A percentile compares a stretch with the other conserved stretches of the same genome.
Conservation (phyloP, 92 coral and sea anemone species). For the Epizoanthus stellaris region DNA sequence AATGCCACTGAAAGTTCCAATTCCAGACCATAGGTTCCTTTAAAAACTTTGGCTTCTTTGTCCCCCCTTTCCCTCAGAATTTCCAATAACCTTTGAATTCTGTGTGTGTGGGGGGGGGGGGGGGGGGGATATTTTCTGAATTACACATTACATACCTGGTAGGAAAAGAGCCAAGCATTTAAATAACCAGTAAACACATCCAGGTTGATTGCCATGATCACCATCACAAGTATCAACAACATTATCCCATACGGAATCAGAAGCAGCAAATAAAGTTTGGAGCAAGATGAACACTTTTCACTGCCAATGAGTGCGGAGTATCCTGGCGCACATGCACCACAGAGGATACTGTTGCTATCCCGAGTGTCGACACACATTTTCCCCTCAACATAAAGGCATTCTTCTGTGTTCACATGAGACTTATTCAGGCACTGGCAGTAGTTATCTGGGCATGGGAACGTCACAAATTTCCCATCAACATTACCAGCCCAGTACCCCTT, state of each 20-base stretch:
- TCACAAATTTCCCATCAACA: conserved; percentile 66
- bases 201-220: conserved; percentile 74
- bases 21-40: too few relatives aligned
- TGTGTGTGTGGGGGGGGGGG: too few relatives aligned
- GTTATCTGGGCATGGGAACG: conserved; percentile 80
- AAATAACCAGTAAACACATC: conserved; percentile 89
- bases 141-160: conserved; percentile 62
- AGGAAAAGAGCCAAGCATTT: conserved; percentile 96
- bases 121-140: too few relatives aligned
- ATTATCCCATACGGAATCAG: conserved; percentile 60
- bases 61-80: too few relatives aligned
- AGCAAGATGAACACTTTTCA: conserved; percentile 70
- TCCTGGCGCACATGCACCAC: conserved; percentile 76
- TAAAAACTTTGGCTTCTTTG: too few relatives aligned
- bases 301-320: conserved; percentile 72
- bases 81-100: too few relatives aligned
- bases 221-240: conserved; percentile 67
- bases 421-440: conserved; percentile 72
- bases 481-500: conserved; percentile 93
- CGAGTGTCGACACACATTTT: conserved; percentile 58
- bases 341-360: conserved; percentile 67
- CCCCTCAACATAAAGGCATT: conserved; percentile 57
- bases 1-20: too few relatives aligned
- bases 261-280: conserved; percentile 61
- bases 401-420: conserved; percentile 42